Base-by-base conservation (phyloP, 1,140 invertebrate genomes). In the Heliconius nattereri region DNA sequence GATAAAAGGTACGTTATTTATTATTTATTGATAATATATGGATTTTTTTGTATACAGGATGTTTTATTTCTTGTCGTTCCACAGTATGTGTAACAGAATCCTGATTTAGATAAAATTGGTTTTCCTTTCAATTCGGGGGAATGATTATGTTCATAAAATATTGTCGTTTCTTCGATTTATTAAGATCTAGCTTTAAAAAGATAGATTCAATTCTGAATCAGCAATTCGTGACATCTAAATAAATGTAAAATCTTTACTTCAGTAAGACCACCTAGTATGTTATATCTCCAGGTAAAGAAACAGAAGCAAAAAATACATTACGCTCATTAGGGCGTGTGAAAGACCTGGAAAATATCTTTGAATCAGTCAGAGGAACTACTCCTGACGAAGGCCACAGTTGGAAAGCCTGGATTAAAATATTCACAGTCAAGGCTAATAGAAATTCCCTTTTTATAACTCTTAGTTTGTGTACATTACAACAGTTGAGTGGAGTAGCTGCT, bases 381-480 rank as follows among this genome's bases (percentile, higher is more conserved):
- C 83, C 84, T 8, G 45, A 79, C 20, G 86, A 87, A 72, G 85
- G 79, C 1, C 73, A 78, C 29, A 88, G 81, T 32, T 88, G 86
- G 85, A 86, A 86, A 66, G 83, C 85, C 13, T 90, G 86, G 85
- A 79, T 85, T 1, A 87, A 89, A 75, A 87, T 90, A 45, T 87
- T 90, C 60, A 89, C 88, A n/a, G 85, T 88, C 9, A 89, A 87
- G 72, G 82, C 85, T 0, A 90, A 90, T 35, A 86, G 87, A 70
- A 83, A 81, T n/a, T 85, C 87, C 0, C 80, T 90, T 2, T 85
- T 86, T 13, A 89, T 90, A 32, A 89, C 89, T 0, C 72, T 88
- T 7, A 85, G 82, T 57, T 73, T 90, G 23, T 87, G 86, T 75
- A 86, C 85, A 0, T 73, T 89, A 16, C 88, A 90, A 73, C 85